Conservation (phyloP, 2,113 vertebrate genomes). For the Tautogolabrus adspersus region DNA sequence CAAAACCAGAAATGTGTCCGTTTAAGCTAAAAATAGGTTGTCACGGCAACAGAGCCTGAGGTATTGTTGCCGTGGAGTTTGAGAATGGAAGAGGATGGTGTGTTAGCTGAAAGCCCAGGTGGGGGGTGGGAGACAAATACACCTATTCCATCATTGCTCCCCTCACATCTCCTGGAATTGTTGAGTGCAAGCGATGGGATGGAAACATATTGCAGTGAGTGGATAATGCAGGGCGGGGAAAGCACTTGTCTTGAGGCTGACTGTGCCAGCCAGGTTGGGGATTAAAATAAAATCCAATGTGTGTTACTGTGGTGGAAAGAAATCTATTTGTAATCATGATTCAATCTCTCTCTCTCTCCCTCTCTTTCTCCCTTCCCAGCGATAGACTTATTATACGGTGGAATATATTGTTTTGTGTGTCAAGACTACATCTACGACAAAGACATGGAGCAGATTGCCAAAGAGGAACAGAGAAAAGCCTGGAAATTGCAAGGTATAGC, state of each 20-base stretch:
- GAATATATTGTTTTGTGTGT: conserved; percentile 99
- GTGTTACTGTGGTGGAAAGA: conserved; percentile 35
- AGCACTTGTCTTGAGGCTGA: conserved; percentile 27
- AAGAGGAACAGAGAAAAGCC: conserved; percentile 98
- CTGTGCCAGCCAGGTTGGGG: neutral
- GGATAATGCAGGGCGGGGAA: conserved; percentile 6
- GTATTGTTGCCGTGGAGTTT: conserved; percentile 72
- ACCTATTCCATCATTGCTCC: conserved; percentile 44
- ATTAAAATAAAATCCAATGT: conserved; percentile 25
- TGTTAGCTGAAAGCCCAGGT: conserved; percentile 54
- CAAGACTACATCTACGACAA: conserved; percentile 99
- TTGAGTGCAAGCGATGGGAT: conserved; percentile 14
- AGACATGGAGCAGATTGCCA: conserved; percentile 99
- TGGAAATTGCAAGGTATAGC: conserved; percentile 97
- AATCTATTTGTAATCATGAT: conserved; percentile 54
- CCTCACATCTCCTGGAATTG: conserved; percentile 27
- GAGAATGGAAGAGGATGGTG: conserved; percentile 56
- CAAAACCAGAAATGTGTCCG: conserved; percentile 59
- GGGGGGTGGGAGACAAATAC: conserved; percentile 39
- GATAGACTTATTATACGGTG: conserved; percentile 97
- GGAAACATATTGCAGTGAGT: conserved; percentile 6
- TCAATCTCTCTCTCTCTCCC: conserved; percentile 34
- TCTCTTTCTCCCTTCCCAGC: conserved; percentile 78
- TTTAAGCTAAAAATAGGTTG: conserved; percentile 80
- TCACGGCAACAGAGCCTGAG: conserved; percentile 78